These are phyloP conservation scores for Drusus annulatus DNA, from an alignment of 1,140 invertebrate genomes.

Conservation along the genomic window DNA sequence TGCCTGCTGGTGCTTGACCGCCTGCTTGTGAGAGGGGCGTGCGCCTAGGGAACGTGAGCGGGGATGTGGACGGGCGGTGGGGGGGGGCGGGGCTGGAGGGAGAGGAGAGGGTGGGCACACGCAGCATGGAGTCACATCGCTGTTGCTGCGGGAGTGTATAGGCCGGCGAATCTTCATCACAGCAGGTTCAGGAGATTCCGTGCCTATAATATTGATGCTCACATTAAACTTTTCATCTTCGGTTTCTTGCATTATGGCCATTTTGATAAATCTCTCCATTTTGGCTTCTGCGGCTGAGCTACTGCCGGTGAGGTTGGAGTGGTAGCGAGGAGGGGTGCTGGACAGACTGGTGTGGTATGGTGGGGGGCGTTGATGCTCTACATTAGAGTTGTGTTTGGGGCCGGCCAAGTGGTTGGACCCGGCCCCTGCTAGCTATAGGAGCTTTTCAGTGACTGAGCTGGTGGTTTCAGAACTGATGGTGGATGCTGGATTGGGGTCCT, in stretches of 20 bases:
- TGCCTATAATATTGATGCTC: constrained; percentile 67
- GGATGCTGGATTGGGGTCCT: constrained; percentile 72
- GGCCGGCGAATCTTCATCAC: constrained; percentile 62
- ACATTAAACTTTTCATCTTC: constrained; percentile 63
- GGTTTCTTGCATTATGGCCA: constrained; percentile 45
- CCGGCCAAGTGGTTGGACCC: constrained; percentile 70
- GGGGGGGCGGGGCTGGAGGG: constrained; percentile 62
- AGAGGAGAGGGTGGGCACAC: constrained; percentile 63
- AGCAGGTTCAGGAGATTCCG: constrained; percentile 60
- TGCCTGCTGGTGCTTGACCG: constrained; percentile 26
- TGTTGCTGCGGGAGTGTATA: constrained; percentile 66
- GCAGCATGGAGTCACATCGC: constrained; percentile 67
- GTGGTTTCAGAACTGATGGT: constrained; percentile 83
- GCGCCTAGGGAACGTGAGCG: constrained; percentile 54
- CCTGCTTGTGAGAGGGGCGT: constrained; percentile 49
- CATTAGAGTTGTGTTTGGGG: constrained; percentile 67
- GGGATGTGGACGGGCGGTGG: constrained; percentile 17
- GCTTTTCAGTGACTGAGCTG: constrained; percentile 83
- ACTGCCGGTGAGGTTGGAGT: constrained; percentile 49
- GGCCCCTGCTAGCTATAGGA: constrained; percentile 82
- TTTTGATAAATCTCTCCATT: constrained; percentile 53
- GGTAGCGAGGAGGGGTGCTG: constrained; percentile 60
- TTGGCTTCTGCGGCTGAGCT: constrained; percentile 35
- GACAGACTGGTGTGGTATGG: constrained; percentile 12
- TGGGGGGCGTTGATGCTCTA: constrained; percentile 51